Base-by-base conservation (phyloP, 2,797 vertebrate species). In the Tauraco hartlaubi region DNA sequence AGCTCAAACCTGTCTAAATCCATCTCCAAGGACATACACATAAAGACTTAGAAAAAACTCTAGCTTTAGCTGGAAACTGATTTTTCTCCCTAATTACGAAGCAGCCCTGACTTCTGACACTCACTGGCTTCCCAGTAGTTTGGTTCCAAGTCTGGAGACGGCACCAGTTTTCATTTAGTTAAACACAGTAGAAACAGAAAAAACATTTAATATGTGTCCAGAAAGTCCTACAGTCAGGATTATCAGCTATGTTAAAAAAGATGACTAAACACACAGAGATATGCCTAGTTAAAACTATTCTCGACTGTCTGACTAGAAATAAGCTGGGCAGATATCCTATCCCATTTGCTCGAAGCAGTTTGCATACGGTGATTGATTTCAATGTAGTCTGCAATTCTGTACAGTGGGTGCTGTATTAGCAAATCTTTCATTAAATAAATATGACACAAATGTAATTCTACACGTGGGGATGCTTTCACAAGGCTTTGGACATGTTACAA, bases 371-470 rank as follows among this genome's bases (percentile, higher is more conserved):
- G 72, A 92, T 52, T 41, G 62, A 66, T 75, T 96, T 87, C 85
- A 78, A 10, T 0, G 16, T 59, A 75, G 43, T 31, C 73, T 90
- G 62, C 82, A 54, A 29, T 82, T 94, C 91, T 92, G 39, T 63
- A 51, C 25, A 80, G 78, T 39, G 66, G 46, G 43, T 77, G 75
- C 86, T 94, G 78, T 80, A 93, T 80, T 93, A 91, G 94, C 72
- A 91, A 79, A 91, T 75, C 75, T 69, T 31, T 84, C 96, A 94
- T 97, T 96, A 97, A 97, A 97, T 94, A 97, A 95, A 94, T 91
- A 95, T 91, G 89, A 91, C 82, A 88, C 72, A 59, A 63, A 71
- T 33, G 96, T 95, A 96, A 96, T 85, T 84, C 82, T 94, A 84
- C 76, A 83, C 62, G 0, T 59, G 62, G 41, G 39, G 85, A 43